phyloP scores from a whole-genome alignment of 2,113 vertebrate species.

The Ciconia maguari region DNA sequence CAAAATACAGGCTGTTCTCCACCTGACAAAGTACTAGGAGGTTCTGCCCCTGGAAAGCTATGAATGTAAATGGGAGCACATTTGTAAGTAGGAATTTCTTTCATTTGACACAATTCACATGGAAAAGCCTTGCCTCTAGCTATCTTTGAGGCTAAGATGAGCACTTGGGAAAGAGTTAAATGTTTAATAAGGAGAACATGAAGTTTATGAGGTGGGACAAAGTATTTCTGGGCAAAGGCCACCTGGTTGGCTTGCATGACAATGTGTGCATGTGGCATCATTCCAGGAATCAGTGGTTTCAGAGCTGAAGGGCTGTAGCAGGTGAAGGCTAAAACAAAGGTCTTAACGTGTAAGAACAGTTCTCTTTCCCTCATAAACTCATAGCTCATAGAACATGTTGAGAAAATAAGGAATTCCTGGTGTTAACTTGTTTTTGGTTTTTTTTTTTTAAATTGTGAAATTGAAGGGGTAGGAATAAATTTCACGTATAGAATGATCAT shows the following conservation, averaged over 20 bases:
- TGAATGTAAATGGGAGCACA: not conserved
- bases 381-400: not conserved
- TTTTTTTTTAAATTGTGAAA: not conserved
- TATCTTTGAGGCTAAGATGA: not conserved
- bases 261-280: accelerated
- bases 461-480: not conserved
- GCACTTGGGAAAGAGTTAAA: not conserved
- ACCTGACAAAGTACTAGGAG: not conserved
- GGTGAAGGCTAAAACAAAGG: not conserved
- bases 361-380: not conserved
- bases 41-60: not conserved
- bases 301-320: not conserved
- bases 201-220: not conserved
- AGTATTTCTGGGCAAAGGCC: not conserved
- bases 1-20: not conserved
- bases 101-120: not conserved
- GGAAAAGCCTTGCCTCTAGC: not conserved
- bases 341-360: not conserved
- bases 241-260: not conserved
- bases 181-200: not conserved
- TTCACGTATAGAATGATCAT: not conserved
- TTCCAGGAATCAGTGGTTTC: not conserved
- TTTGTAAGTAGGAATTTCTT: not conserved
- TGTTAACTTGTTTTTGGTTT: not conserved
- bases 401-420: not conserved